Percentiles rank a stretch among this genome's conserved stretches.
These are phyloP conservation scores for Sinopyrophorus schimmeli DNA, from an alignment of 2,888 invertebrate genomes.

Conservation along the genomic window DNA sequence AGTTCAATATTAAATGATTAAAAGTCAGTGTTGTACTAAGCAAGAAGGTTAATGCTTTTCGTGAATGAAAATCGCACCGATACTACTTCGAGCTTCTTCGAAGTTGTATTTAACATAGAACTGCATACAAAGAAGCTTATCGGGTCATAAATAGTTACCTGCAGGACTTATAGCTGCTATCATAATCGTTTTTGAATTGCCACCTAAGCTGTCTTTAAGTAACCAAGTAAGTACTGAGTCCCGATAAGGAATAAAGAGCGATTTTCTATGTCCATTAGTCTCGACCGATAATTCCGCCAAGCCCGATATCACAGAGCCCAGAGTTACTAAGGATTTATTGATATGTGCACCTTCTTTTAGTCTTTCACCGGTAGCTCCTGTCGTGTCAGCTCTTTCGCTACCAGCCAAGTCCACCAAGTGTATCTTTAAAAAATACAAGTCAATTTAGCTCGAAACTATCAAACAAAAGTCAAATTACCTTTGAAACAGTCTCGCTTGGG, in stretches of 20 bases:
- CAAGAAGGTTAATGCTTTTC: no score
- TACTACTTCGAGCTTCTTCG: no score
- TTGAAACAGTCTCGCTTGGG: conserved; percentile 88
- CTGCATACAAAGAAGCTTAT: no score
- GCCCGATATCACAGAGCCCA: conserved; percentile 86
- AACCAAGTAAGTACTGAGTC: conserved; percentile 89
- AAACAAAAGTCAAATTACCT: conserved; percentile 55
- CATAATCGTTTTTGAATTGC: conserved; percentile 91
- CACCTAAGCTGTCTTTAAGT: conserved; percentile 84
- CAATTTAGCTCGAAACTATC: background rate
- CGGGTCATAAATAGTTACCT: no score
- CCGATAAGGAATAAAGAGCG: conserved; percentile 81
- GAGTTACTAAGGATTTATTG: conserved; percentile 85
- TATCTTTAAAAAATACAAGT: conserved; percentile 53
- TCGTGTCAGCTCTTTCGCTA: conserved; percentile 86
- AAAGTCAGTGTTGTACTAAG: no score
- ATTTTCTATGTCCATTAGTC: conserved; percentile 43
- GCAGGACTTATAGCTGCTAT: conserved; percentile 74
- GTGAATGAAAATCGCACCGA: no score
- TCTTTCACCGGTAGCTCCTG: conserved; percentile 88
- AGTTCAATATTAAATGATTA: no score
- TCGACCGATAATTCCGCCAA: conserved; percentile 68
- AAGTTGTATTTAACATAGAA: no score
- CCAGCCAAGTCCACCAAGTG: conserved; percentile 89
- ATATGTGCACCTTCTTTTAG: conserved; percentile 90